A percentile compares a stretch with the other conserved stretches of the same genome.
phyloP scores from a whole-genome alignment of 2,888 invertebrate species.

The Clistopyga incitator region DNA sequence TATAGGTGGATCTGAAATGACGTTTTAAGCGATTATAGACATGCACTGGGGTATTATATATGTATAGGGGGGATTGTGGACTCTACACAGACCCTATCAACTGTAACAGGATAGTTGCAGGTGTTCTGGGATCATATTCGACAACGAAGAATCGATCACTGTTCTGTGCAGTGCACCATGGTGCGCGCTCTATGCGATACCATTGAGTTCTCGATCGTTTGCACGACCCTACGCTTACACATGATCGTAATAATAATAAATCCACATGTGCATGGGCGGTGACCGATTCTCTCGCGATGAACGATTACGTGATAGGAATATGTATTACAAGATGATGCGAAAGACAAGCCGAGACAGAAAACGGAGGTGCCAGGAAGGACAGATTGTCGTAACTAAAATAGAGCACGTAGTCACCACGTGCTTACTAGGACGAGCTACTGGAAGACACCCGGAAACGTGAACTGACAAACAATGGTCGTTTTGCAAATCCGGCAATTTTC shows the following conservation, averaged over 20 bases:
- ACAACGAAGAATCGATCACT: conserved; percentile 19
- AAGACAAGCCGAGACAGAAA: conserved; percentile 64
- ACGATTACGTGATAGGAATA: conserved; percentile 46
- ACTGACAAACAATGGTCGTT: conserved; percentile 9
- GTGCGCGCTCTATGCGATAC: background rate
- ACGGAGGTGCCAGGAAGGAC: conserved; percentile 51
- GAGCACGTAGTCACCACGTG: conserved; percentile 29
- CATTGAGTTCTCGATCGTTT: conserved; percentile 16
- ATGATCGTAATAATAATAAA: conserved; percentile 23
- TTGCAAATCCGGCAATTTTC: conserved; percentile 69
- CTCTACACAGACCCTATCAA: background rate
- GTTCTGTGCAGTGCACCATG: background rate
- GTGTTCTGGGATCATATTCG: conserved; percentile 10
- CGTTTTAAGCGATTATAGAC: conserved; percentile 53
- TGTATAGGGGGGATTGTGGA: background rate
- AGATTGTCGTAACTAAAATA: conserved; percentile 41
- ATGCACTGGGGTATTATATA: background rate
- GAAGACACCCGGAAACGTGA: background rate
- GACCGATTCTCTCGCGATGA: conserved; percentile 35
- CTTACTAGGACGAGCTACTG: conserved; percentile 11
- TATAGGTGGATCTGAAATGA: conserved; percentile 92
- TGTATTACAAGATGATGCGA: conserved; percentile 49
- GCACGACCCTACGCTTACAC: background rate
- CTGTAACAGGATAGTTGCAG: conserved; percentile 4
- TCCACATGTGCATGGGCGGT: conserved; percentile 33